These are phyloP conservation scores for Lithobates sylvaticus DNA, from an alignment of 2,797 vertebrate genomes.

Conservation along the genomic window DNA sequence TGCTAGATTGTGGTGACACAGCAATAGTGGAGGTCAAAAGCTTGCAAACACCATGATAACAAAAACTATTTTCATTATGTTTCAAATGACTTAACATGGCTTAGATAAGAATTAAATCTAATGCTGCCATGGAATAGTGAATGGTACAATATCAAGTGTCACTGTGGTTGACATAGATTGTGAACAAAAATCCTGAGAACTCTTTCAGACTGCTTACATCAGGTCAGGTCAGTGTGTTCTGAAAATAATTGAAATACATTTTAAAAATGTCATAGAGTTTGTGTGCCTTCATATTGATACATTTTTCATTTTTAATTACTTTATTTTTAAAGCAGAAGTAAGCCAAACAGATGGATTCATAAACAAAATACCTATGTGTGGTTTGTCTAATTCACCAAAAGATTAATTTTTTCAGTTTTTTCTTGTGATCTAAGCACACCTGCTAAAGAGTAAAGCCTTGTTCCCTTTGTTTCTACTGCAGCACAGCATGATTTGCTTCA, in stretches of 20 bases:
- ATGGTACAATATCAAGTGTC: slow-evolving; percentile 59
- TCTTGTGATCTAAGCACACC: no score
- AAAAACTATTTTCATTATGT: slow-evolving; percentile 57
- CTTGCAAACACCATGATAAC: slow-evolving; percentile 51
- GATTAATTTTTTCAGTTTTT: no score
- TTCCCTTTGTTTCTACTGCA: no score
- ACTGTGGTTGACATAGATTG: slow-evolving; percentile 49
- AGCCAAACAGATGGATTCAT: no score
- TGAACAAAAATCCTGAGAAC: slow-evolving; percentile 43
- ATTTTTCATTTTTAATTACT: no score
- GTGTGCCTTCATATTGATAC: background rate
- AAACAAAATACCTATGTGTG: no score
- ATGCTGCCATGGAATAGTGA: slow-evolving; percentile 33
- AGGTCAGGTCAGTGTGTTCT: slow-evolving; percentile 55
- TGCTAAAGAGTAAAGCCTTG: no score
- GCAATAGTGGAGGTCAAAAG: slow-evolving; percentile 51
- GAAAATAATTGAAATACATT: slow-evolving; percentile 50
- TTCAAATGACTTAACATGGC: slow-evolving; percentile 58
- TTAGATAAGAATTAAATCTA: slow-evolving; percentile 60
- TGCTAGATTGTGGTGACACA: background rate
- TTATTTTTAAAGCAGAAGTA: no score
- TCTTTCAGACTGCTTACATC: slow-evolving; percentile 44
- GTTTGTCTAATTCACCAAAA: no score
- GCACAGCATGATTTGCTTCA: no score
- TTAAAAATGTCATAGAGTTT: slow-evolving; percentile 26